Percentiles rank a stretch among this genome's conserved stretches.
Evolutionary conservation across 2,888 invertebrate species (phyloP).

Genomic region (Trichogramma evanescens): DNA sequence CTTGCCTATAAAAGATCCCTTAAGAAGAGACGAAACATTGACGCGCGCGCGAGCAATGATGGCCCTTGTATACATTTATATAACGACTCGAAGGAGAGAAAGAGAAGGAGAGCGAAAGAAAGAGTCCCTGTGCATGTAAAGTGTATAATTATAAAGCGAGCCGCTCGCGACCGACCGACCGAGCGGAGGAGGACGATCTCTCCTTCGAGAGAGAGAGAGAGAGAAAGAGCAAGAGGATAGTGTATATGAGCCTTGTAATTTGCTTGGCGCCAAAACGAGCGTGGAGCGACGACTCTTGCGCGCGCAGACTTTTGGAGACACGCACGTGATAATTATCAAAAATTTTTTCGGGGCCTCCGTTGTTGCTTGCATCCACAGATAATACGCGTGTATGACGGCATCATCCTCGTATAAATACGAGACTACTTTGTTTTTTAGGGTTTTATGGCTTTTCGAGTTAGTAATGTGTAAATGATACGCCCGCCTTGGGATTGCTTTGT

Average conservation of each 20-base stretch:
- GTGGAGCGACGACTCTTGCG: neutral
- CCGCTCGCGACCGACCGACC: neutral
- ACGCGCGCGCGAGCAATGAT: slow-evolving; percentile 40
- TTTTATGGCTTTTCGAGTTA: too few species aligned
- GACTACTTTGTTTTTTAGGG: too few species aligned
- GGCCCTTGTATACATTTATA: neutral
- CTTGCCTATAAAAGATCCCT: slow-evolving; percentile 33
- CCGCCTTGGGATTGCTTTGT: too few species aligned
- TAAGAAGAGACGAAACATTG: slow-evolving; percentile 34
- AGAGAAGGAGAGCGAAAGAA: slow-evolving; percentile 10
- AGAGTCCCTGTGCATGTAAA: slow-evolving; percentile 13
- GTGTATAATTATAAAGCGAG: slow-evolving; percentile 44
- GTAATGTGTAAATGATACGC: too few species aligned
- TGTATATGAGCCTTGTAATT: slow-evolving; percentile 44
- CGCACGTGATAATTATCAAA: slow-evolving; percentile 43
- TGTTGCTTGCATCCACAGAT: too few species aligned
- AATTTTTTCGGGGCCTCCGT: too few species aligned
- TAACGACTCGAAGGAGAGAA: neutral
- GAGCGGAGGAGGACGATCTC: slow-evolving; percentile 15
- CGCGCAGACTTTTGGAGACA: slow-evolving; percentile 38
- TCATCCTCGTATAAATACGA: too few species aligned
- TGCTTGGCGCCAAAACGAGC: slow-evolving; percentile 40
- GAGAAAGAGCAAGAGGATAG: neutral
- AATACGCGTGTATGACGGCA: too few species aligned
- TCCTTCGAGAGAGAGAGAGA: too few species aligned